Evolutionary conservation across 2,888 invertebrate genomes (phyloP).

Genomic region (Drosophila nigricruria): DNA sequence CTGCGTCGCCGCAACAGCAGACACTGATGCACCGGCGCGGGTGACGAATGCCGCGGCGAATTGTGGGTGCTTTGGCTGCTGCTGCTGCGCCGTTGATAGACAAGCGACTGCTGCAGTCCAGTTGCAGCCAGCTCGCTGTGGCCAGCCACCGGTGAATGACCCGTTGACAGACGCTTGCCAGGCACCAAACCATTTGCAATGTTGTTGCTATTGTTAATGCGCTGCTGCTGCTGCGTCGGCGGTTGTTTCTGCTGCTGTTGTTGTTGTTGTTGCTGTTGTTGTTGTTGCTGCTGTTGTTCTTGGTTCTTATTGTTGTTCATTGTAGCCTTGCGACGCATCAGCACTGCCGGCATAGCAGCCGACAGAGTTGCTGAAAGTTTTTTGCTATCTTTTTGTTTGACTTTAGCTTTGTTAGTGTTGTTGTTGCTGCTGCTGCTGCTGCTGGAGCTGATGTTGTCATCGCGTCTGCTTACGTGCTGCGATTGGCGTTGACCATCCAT

Average conservation of each 20-base stretch:
- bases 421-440: conserved; percentile 27
- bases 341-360: conserved; percentile 69
- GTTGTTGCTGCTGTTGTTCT: conserved; percentile 44
- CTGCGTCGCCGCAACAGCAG: conserved; percentile 80
- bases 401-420: conserved; percentile 46
- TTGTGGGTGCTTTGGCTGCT: conserved; percentile 55
- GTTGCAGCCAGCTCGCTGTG: conserved; percentile 38
- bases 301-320: conserved; percentile 41
- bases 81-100: conserved; percentile 67
- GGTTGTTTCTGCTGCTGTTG: conserved; percentile 46
- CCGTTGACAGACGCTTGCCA: conserved; percentile 69
- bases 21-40: conserved; percentile 74
- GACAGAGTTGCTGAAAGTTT: conserved; percentile 67
- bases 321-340: conserved; percentile 64
- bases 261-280: conserved; percentile 34
- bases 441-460: conserved; percentile 51
- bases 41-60: conserved; percentile 70
- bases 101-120: conserved; percentile 68
- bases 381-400: conserved; percentile 65
- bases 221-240: conserved; percentile 30
- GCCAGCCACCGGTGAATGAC: conserved; percentile 68
- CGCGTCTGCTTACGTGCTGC: conserved; percentile 81
- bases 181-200: conserved; percentile 76
- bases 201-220: conserved; percentile 53
- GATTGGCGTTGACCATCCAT: conserved; percentile 74